A percentile compares a stretch with the other conserved stretches of the same genome.
These are phyloP conservation scores for Brachionus angularis DNA, from an alignment of 1,140 invertebrate genomes.

Conservation along the genomic window DNA sequence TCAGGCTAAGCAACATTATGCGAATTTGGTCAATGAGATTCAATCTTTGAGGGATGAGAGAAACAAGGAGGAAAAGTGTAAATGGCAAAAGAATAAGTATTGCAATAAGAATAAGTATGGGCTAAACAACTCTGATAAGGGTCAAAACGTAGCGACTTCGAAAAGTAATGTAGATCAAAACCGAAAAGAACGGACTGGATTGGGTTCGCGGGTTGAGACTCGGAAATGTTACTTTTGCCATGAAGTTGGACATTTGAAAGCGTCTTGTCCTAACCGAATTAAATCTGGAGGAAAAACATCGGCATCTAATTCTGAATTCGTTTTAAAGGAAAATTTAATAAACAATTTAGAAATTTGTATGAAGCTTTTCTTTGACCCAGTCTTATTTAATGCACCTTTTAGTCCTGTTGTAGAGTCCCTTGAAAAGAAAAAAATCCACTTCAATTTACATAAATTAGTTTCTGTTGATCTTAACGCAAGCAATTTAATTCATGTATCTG, in stretches of 20 bases:
- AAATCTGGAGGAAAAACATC: too few relatives aligned
- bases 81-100: not conserved
- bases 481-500: not conserved
- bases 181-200: not conserved
- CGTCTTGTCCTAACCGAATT: not conserved
- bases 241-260: slow-evolving; percentile 2
- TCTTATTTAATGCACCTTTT: not conserved
- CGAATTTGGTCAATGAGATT: slow-evolving; percentile 12
- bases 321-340: not conserved
- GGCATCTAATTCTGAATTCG: not conserved
- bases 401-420: not conserved
- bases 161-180: not conserved
- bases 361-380: slow-evolving; percentile 7
- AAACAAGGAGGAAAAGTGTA: not conserved
- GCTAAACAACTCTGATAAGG: not conserved
- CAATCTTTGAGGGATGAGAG: not conserved
- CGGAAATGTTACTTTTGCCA: not conserved
- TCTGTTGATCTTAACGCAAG: not conserved
- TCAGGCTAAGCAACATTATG: not conserved
- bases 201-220: not conserved
- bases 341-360: slow-evolving; percentile 2
- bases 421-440: not conserved
- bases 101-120: not conserved
- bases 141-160: not conserved
- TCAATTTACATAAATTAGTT: not conserved